Evolutionary conservation across 2,113 vertebrate genomes (phyloP).

Genomic region (Phyllopteryx taeniolatus): DNA sequence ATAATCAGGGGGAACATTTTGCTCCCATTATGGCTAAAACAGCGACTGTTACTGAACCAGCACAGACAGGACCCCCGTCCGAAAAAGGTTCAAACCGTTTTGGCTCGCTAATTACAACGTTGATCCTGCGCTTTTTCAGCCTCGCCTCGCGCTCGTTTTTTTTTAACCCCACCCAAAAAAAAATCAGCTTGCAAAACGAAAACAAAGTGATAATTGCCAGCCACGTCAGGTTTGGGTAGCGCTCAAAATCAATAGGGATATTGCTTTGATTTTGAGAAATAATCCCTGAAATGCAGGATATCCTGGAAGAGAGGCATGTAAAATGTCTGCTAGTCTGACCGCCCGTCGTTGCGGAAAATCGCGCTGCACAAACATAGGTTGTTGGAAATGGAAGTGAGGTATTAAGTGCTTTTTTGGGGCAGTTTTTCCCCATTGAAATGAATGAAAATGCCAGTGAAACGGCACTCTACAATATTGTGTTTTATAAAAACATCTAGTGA

Average conservation of each 20-base stretch:
- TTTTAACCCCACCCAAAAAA: slow-evolving; percentile 1
- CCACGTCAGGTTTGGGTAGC: background rate
- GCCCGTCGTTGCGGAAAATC: background rate
- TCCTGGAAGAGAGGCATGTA: background rate
- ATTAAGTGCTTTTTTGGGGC: background rate
- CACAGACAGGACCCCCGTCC: background rate
- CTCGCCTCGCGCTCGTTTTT: background rate
- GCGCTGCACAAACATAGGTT: background rate
- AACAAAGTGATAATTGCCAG: slow-evolving; percentile 8
- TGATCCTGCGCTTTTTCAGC: slow-evolving; percentile 8
- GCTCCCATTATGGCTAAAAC: slow-evolving; percentile 15
- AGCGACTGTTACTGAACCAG: slow-evolving; percentile 14
- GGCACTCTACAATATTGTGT: no score
- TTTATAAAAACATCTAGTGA: no score
- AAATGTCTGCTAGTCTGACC: background rate
- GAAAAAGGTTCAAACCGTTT: background rate
- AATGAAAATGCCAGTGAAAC: no score
- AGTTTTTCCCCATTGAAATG: no score
- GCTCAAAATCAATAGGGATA: background rate
- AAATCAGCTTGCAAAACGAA: background rate
- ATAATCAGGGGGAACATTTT: slow-evolving; percentile 25
- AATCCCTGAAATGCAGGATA: slow-evolving; percentile 1
- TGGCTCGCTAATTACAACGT: background rate
- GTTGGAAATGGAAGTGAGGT: background rate
- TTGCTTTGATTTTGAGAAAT: slow-evolving; percentile 1